These are phyloP conservation scores for Isichthys henryi DNA, from an alignment of 2,113 vertebrate genomes.

Conservation along the genomic window DNA sequence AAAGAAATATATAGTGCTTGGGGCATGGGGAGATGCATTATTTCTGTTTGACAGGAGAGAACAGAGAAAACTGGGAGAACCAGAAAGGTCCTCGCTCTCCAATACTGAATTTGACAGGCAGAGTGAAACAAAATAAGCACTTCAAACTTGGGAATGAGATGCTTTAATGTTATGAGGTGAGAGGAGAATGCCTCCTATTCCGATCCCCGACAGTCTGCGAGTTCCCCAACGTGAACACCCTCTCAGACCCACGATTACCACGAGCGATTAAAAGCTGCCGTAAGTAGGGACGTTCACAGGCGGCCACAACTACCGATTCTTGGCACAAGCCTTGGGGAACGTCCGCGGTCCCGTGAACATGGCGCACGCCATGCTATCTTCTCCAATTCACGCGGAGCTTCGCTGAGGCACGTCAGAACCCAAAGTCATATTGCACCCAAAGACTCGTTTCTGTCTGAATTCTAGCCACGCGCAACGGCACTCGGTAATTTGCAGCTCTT, in stretches of 20 bases:
- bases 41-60: background rate
- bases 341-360: background rate
- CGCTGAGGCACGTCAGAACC: slow-evolving; percentile 8
- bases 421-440: background rate
- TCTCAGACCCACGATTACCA: background rate
- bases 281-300: background rate
- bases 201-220: background rate
- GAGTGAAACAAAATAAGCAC: background rate
- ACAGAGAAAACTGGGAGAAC: background rate
- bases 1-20: background rate
- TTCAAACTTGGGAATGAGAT: background rate
- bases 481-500: background rate
- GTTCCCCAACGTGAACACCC: background rate
- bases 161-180: background rate
- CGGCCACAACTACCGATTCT: background rate
- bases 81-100: background rate
- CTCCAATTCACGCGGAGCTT: background rate
- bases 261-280: background rate
- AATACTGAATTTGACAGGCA: background rate
- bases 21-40: background rate
- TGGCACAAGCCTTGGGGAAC: background rate
- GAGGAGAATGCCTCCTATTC: background rate
- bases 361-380: background rate
- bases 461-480: background rate
- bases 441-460: background rate